Evolutionary conservation across 2,113 vertebrate species (phyloP).

Genomic region (Neopipo cinnamomea): DNA sequence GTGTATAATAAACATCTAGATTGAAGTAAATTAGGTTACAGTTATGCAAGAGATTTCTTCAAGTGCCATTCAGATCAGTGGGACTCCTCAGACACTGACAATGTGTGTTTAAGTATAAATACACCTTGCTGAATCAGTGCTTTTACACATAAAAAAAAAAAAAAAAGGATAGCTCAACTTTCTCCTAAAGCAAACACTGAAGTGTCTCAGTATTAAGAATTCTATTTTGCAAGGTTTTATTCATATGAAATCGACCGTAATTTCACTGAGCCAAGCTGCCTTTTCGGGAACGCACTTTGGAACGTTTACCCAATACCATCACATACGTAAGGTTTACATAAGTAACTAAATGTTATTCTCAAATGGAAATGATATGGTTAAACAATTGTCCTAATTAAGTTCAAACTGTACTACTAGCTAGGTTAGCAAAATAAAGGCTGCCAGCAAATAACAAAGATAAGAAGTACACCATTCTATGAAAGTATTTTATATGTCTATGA

Average conservation of each 20-base stretch:
- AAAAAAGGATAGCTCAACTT: not conserved
- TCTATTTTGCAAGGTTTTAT: not conserved
- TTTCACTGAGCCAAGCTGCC: not conserved
- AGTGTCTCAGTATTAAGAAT: not conserved
- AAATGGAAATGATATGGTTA: not conserved
- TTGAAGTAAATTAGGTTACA: constrained; percentile 30
- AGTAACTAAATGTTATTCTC: not conserved
- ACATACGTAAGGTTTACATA: accelerated
- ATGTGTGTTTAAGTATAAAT: not conserved
- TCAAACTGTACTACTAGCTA: not conserved
- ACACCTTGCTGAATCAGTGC: not conserved
- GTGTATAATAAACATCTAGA: constrained; percentile 16
- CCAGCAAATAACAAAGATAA: not conserved
- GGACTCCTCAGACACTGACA: not conserved
- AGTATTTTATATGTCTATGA: not conserved
- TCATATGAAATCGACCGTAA: not conserved
- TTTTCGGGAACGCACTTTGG: not conserved
- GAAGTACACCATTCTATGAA: not conserved
- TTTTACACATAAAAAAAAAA: not conserved
- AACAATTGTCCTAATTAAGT: not conserved
- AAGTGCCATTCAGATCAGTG: not conserved
- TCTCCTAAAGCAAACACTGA: not conserved
- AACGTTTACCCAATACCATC: not conserved
- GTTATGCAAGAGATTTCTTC: not conserved
- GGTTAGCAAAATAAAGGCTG: not conserved